Base-by-base conservation (phyloP, 2,888 invertebrate genomes). In the Stictocephala bisonia region DNA sequence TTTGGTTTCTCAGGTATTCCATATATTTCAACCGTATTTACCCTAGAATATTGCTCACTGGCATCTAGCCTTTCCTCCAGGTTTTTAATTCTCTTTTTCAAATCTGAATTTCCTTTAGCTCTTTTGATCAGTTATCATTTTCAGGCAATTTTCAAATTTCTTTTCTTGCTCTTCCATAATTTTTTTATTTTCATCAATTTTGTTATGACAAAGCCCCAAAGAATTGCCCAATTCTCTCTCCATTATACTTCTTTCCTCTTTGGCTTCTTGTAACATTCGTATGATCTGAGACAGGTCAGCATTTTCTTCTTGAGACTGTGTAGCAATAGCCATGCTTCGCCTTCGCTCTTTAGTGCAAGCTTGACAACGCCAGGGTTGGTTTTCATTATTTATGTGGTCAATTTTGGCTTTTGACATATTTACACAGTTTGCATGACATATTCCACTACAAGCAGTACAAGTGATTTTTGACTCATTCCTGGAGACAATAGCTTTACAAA, bases 141-240 rank as follows among this genome's bases (percentile, higher is more conserved):
- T 22, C 3, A 35, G 41, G n/a, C n/a, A n/a, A n/a, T 31, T 1
- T 6, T 35, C 31, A 31, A 31, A 2, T 7, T 4, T 31, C 6
- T n/a, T 31, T 4, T 26, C 60, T 15, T 60, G 60, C 24, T 18
- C 29, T 64, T 64, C 3, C 6, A 40, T 64, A 1, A 35, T 64
- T 29, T 64, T 64, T 0, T 50, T 50, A 50, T 20, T 50, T 50
- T 50, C 50, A 50, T 50, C 4, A 15, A 50, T 50, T 50, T 50
- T 50, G 3, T 50, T 11, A 13, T 50, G 50, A 20, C 50, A 22
- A 2, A 22, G 6, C 9, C 24, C 24, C 2, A 15, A 15, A 2
- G 50, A 50, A 22, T 50, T 50, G 9, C 35, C 41, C 2, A 40
- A 20, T 4, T 29, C 22, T 1, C n/a, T 4, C 24, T 64, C 20